These are phyloP conservation scores for Rhabdornis inornatus DNA, from an alignment of 2,113 vertebrate genomes.

Conservation along the genomic window DNA sequence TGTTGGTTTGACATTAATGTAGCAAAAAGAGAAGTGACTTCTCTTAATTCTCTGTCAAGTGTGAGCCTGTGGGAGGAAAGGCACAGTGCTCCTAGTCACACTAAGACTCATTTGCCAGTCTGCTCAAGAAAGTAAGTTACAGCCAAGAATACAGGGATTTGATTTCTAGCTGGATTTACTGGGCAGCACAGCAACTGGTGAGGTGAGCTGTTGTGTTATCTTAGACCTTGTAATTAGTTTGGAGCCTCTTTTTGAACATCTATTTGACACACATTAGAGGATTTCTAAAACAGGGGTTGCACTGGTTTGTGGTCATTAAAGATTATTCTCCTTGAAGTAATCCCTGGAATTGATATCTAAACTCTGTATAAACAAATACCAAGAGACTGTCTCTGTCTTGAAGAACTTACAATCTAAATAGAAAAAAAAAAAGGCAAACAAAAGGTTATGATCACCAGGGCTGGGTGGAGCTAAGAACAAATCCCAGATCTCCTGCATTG, in stretches of 20 bases:
- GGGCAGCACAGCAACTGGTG: neutral
- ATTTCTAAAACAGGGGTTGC: neutral
- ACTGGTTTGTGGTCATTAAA: constrained; percentile 34
- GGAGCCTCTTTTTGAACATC: neutral
- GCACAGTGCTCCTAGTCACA: neutral
- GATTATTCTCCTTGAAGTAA: constrained; percentile 36
- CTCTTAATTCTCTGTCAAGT: neutral
- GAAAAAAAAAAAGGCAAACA: constrained; percentile 30
- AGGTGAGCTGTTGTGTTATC: neutral
- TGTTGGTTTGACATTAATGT: neutral
- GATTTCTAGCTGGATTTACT: neutral
- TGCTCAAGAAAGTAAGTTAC: neutral
- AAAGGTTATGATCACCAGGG: constrained; percentile 31
- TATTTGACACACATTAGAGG: neutral
- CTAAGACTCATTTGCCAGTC: neutral
- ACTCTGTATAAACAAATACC: constrained; percentile 34
- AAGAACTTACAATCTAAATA: constrained; percentile 28
- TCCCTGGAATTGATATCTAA: neutral
- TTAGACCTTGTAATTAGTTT: neutral
- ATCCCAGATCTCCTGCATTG: neutral
- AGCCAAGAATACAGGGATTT: neutral
- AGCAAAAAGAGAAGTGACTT: neutral
- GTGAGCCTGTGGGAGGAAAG: neutral
- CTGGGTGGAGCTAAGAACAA: constrained; percentile 28
- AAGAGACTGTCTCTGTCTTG: constrained; percentile 17